phyloP scores from a whole-genome alignment of 2,113 vertebrate genomes.

The Coptodon bakossiorum region DNA sequence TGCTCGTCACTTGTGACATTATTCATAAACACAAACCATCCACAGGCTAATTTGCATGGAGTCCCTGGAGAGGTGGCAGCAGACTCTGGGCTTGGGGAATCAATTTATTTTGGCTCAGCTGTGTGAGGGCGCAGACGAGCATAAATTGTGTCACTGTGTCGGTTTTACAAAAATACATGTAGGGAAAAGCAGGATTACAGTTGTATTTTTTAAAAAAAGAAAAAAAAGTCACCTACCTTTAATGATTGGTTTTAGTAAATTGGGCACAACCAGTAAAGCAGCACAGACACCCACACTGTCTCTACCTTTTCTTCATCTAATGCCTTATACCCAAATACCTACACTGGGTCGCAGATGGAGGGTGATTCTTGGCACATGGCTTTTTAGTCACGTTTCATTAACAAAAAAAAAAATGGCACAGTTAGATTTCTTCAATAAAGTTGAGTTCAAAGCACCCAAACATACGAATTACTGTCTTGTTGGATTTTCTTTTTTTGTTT shows the following conservation, averaged over 20 bases:
- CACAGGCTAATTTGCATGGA: background rate
- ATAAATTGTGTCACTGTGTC: background rate
- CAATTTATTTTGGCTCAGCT: background rate
- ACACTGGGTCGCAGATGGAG: background rate
- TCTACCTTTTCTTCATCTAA: accelerated
- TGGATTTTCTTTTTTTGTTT: background rate
- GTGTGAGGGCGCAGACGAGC: background rate
- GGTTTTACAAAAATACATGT: background rate
- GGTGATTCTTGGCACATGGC: accelerated
- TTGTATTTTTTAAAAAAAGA: accelerated
- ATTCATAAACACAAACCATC: background rate
- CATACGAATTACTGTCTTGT: background rate
- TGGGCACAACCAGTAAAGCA: background rate
- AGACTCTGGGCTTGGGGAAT: background rate
- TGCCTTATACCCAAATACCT: background rate
- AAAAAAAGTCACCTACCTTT: background rate
- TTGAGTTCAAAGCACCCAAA: background rate
- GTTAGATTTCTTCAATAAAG: background rate
- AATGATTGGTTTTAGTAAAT: accelerated
- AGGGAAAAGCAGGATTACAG: background rate
- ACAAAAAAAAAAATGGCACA: background rate
- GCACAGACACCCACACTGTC: background rate
- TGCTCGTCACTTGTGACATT: background rate
- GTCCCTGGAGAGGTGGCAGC: background rate
- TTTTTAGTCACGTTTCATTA: background rate